These are phyloP conservation scores for Erannis defoliaria DNA, from an alignment of 2,888 invertebrate genomes.

Conservation along the genomic window DNA sequence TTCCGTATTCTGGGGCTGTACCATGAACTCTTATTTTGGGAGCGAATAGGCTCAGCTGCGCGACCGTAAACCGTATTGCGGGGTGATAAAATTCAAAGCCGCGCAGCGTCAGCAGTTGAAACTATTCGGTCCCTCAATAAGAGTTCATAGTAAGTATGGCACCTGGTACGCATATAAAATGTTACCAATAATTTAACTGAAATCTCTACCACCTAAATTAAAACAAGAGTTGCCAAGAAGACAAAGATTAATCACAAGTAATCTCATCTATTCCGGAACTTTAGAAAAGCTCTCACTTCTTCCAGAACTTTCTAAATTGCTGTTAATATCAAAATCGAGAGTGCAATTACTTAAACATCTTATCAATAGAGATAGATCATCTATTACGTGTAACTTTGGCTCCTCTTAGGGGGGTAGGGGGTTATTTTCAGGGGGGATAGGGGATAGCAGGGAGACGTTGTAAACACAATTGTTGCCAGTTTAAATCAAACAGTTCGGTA, in stretches of 20 bases:
- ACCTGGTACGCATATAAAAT: no score
- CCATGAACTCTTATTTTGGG: no score
- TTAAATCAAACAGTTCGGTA: constrained; percentile 83
- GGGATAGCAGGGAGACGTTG: constrained; percentile 52
- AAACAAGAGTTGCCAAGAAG: neutral
- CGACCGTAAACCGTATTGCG: no score
- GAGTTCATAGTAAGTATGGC: no score
- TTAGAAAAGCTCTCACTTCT: constrained; percentile 11
- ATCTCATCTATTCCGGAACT: constrained; percentile 7
- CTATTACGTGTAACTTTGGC: constrained; percentile 44
- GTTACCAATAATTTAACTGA: neutral
- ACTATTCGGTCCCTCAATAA: no score
- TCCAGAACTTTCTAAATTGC: constrained; percentile 36
- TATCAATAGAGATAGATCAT: constrained; percentile 50
- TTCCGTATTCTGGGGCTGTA: no score
- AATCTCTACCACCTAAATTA: neutral
- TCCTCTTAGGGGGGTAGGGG: constrained; percentile 27
- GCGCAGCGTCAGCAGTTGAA: no score
- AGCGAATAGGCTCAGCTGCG: no score
- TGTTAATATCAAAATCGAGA: constrained; percentile 42
- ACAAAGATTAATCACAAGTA: constrained; percentile 24
- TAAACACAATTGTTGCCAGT: constrained; percentile 84
- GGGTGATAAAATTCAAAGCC: no score
- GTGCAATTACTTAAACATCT: constrained; percentile 49
- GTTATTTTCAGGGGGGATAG: neutral